Base-by-base conservation (phyloP, 2,113 vertebrate genomes). In the Arothron firmamentum region DNA sequence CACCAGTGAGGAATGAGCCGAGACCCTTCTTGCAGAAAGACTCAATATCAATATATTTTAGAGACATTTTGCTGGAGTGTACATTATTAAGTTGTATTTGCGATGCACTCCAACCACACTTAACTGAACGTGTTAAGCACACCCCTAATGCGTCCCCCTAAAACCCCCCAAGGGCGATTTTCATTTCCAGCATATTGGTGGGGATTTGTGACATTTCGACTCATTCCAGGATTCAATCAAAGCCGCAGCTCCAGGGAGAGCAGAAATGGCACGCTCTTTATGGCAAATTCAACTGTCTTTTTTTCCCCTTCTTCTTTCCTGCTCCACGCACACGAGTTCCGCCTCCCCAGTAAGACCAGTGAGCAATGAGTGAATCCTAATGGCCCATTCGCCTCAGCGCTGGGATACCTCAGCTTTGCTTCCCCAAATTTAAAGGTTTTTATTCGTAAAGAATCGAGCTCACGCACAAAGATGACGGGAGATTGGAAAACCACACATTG, bases 161-260 rank as follows among this genome's bases (percentile, higher is more conserved):
- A 79, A 67, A 38, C 34, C 34, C 55, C 77, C 82, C 82, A 78
- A 85, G 87, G 85, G 74, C 74, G 75, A 74, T 84, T 84, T 86
- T 84, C 72, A 78, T 79, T 87, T 74, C 54, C 11, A 57, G 69
- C 69, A 63, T 64, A 77, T 75, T 85, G 70, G 72, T 62, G 6
- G 67, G 75, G 73, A 83, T 86, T 87, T 85, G 79, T 82, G 82
- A 85, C 73, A 84, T 88, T 87, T 88, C 72, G 71, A 79, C 81
- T 85, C 75, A 85, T 83, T 87, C 83, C 68, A 82, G 84, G 69
- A 76, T 86, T 85, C 78, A 80, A 82, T 84, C 86, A 84, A 88
- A 88, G 82, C 77, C 79, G 76, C 84, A 66, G 87, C 70, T 86
- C 65, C 19, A 82, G 81, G 78, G 71, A 83, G 73, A 79, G 74